Evolutionary conservation across 2,888 invertebrate species (phyloP), one percentile per base, ranked within the genome.

Genomic region (Cremastinae sp.): DNA sequence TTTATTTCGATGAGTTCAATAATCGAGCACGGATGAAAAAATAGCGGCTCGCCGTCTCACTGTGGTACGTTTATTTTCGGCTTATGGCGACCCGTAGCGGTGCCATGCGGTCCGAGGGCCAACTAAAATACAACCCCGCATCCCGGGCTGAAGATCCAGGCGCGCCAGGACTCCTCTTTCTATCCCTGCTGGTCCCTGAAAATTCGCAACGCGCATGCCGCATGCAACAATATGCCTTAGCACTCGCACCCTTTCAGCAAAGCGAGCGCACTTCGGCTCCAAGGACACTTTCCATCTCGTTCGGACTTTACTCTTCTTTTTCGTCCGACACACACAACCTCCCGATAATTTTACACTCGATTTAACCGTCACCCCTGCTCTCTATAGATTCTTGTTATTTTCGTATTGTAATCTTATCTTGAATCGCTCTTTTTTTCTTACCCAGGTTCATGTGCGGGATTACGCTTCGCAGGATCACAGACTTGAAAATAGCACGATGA

Each of bases 131-230:
- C 70, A 51, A 28, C 64, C 64, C 61, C 53, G 61, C 62, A 62
- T 78, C 78, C 78, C 76, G 73, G 78, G 65, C 75, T 73, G 61
- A 41, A 78, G 69, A 78, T 78, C 78, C 78, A 65, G 78, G 78
- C 76, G 69, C 65, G 20, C 75, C 76, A 76, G 74, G 78, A 76
- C 65, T 77, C 64, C 53, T 22, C 62, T 49, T n/a, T 16, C 58
- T 64, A 51, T 64, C 49, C 62, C 49, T 64, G 58, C 65, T 72
- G 51, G 68, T 69, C 59, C 69, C 76, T 70, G 73, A 45, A 56
- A 69, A 65, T 43, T n/a, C 49, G 53, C 56, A 78, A 61, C 74
- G 78, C 78, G 78, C 78, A 78, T 78, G 78, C 76, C 28, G 70
- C 73, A 61, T 70, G 62, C 61, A 45, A 61, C 66, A 22, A 62